phyloP scores from a whole-genome alignment of 2,113 vertebrate species.

The Aspidoscelis tigris region DNA sequence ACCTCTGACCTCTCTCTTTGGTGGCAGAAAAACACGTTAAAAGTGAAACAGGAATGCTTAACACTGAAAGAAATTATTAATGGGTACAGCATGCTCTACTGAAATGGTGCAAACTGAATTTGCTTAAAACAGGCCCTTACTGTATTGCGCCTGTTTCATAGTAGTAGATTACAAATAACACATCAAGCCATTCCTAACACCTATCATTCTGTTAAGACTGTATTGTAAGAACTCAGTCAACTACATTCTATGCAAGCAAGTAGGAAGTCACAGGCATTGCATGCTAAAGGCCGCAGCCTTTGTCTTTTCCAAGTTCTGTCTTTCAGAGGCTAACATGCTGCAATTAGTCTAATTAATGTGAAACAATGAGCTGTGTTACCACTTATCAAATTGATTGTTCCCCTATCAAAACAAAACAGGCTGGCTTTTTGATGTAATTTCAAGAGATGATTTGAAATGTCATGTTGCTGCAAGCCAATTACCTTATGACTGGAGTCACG shows the following conservation, averaged over 20 bases:
- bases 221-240: constrained; percentile 75
- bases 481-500: constrained; percentile 89
- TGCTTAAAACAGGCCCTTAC: too few relatives aligned
- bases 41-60: too few relatives aligned
- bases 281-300: constrained; percentile 84
- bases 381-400: constrained; percentile 97
- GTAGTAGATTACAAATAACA: constrained; percentile 67
- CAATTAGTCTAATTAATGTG: constrained; percentile 96
- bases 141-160: constrained; percentile 51
- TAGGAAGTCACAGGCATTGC: constrained; percentile 74
- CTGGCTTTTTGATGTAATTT: constrained; percentile 92
- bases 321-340: constrained; percentile 87
- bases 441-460: constrained; percentile 94
- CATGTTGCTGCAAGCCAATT: constrained; percentile 93
- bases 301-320: constrained; percentile 83
- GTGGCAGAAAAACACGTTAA: too few relatives aligned
- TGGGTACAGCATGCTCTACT: too few relatives aligned
- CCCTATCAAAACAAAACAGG: constrained; percentile 90
- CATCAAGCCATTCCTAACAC: constrained; percentile 70
- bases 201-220: constrained; percentile 70
- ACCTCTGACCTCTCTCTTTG: constrained; percentile 11
- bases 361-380: constrained; percentile 92
- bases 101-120: neutral
- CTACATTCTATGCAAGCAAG: constrained; percentile 73
- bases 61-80: too few relatives aligned